Base-by-base conservation (phyloP, 2,113 vertebrate genomes). In the Suricata suricatta region DNA sequence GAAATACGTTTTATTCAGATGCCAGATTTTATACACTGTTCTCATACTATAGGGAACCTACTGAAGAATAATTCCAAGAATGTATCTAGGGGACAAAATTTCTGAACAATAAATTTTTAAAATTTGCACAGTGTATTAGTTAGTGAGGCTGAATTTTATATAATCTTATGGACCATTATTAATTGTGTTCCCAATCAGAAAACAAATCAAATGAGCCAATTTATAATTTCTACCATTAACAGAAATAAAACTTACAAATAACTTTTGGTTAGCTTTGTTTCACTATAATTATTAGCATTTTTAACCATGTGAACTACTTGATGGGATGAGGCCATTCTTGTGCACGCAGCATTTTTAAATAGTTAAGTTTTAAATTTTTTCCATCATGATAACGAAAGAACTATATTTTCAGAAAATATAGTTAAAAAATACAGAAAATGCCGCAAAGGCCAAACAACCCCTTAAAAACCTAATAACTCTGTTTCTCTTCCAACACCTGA, bases 1-100 rank as follows among this genome's bases (percentile, higher is more conserved):
- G 47, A 91, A 92, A 93, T 72, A 31, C 66, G 38, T 82, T 96
- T 88, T 60, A 91, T 77, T 95, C 54, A 93, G 19, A 82, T 63
- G 23, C 89, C 33, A 33, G 84, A 64, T 57, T 97, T 92, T 52
- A 95, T 74, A 92, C 86, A 94, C 29, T 94, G 77, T 84, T 66
- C 33, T 90, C 87, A 97, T 54, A 85, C 47, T 68, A 88, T 60
- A 27, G 77, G 29, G 83, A 93, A 96, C 86, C 81, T 88, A 93
- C 38, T 63, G 76, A 91, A 79, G 69, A 94, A 90, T 66, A 82
- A 93, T 87, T 88, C 8, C 69, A 97, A 94, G 72, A 93, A 88
- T 88, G 44, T 83, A 52, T 83, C 19, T 69, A 21, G 19, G 74
- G 29, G 10, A 50, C 77, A 81, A 89, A 92, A 84, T 69, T 85